These are phyloP conservation scores for Lepidocyrtinus sp. DNA, from an alignment of 2,888 invertebrate species.

Conservation along the genomic window DNA sequence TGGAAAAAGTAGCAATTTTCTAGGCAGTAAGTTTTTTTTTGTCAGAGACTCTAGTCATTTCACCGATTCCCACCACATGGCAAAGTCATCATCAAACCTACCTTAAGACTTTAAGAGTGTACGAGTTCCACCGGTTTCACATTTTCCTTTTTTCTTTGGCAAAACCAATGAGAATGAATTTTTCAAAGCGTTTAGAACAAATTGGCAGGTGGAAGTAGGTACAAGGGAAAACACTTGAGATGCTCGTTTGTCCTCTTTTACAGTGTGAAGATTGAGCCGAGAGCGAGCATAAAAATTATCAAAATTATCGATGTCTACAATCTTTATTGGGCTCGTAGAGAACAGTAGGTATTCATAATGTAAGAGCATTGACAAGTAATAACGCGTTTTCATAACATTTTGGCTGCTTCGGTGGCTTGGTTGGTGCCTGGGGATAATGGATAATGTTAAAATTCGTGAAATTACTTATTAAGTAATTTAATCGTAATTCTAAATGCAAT, in stretches of 20 bases:
- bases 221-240: constrained; percentile 31
- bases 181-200: constrained; percentile 34
- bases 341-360: no score
- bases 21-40: neutral
- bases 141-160: constrained; percentile 30
- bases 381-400: neutral
- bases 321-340: neutral
- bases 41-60: neutral
- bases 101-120: no score
- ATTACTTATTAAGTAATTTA: no score
- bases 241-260: constrained; percentile 35
- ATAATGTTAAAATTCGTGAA: no score
- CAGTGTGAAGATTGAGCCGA: constrained; percentile 44
- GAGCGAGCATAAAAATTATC: constrained; percentile 41
- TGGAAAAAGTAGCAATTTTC: constrained; percentile 15
- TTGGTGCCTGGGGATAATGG: neutral
- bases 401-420: neutral
- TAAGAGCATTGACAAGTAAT: neutral
- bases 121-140: constrained; percentile 55
- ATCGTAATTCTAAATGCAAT: no score
- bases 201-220: constrained; percentile 37
- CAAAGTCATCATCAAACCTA: neutral
- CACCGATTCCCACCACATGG: constrained; percentile 19
- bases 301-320: constrained; percentile 30
- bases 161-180: constrained; percentile 34